A percentile compares a stretch with the other conserved stretches of the same genome.
phyloP scores from a whole-genome alignment of 2,797 vertebrate species.

The Lithobates sylvaticus region DNA sequence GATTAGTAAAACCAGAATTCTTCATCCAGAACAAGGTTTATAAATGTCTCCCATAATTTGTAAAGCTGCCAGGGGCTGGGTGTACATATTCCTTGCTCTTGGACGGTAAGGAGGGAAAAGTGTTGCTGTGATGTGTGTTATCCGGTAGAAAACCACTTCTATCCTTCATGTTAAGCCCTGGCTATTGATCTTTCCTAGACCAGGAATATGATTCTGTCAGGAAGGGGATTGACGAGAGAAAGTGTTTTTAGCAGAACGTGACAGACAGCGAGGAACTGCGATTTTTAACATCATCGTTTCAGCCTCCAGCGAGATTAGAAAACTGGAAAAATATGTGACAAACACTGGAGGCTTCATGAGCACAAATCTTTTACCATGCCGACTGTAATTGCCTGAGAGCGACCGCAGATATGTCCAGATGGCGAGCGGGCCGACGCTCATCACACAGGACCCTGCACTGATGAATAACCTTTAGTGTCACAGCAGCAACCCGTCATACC shows the following conservation, averaged over 20 bases:
- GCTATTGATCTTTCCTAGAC: background rate
- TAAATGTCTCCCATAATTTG: too few species aligned
- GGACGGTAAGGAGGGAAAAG: too few species aligned
- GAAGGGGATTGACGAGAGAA: background rate
- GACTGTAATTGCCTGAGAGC: background rate
- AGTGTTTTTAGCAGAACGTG: background rate
- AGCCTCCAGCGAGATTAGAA: background rate
- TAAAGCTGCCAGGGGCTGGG: too few species aligned
- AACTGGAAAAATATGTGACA: background rate
- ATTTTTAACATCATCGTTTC: background rate
- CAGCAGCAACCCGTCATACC: too few species aligned
- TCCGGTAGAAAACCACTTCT: too few species aligned
- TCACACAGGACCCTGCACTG: too few species aligned
- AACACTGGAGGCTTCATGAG: background rate
- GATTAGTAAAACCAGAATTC: too few species aligned
- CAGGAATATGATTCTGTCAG: background rate
- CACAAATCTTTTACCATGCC: background rate
- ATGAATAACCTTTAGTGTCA: too few species aligned
- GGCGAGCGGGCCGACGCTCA: background rate
- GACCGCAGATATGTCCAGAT: background rate
- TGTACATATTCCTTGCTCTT: too few species aligned
- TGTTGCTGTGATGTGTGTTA: too few species aligned
- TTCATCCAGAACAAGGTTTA: too few species aligned
- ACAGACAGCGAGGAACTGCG: background rate
- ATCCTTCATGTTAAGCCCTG: too few species aligned